phyloP scores from a whole-genome alignment of 2,797 vertebrate genomes.

The Trachurus trachurus region DNA sequence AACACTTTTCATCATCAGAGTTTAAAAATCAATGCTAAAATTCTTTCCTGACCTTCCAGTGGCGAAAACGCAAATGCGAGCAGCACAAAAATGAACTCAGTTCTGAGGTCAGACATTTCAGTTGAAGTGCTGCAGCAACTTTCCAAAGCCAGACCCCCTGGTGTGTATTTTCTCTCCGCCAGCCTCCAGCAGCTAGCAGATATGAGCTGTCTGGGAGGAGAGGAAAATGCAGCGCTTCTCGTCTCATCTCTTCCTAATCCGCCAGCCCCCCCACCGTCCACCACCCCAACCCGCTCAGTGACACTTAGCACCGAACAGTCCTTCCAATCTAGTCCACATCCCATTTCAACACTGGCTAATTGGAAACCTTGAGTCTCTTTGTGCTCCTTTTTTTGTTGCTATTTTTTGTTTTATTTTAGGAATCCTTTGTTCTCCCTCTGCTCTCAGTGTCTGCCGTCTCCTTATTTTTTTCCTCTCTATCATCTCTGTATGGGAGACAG shows the following conservation, averaged over 20 bases:
- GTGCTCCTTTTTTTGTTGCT: slow-evolving; percentile 31
- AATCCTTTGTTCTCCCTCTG: slow-evolving; percentile 38
- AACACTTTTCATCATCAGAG: neutral
- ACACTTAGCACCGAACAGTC: slow-evolving; percentile 62
- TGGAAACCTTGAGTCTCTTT: slow-evolving; percentile 61
- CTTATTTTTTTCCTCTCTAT: slow-evolving; percentile 3
- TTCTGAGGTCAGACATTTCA: slow-evolving; percentile 66
- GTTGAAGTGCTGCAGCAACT: slow-evolving; percentile 59
- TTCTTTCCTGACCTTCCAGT: slow-evolving; percentile 6
- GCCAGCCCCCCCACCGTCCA: slow-evolving; percentile 9
- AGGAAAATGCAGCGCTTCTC: slow-evolving; percentile 51
- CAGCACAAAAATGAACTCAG: slow-evolving; percentile 29
- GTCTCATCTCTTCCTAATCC: slow-evolving; percentile 75
- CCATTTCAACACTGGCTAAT: slow-evolving; percentile 72
- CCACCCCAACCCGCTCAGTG: slow-evolving; percentile 40
- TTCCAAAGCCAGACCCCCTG: slow-evolving; percentile 68
- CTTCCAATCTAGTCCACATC: slow-evolving; percentile 60
- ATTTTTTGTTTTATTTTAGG: slow-evolving; percentile 25
- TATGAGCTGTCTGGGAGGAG: slow-evolving; percentile 67
- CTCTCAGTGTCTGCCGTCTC: slow-evolving; percentile 6
- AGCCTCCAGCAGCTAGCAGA: slow-evolving; percentile 72
- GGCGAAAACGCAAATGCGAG: slow-evolving; percentile 13
- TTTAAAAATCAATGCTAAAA: slow-evolving; percentile 15
- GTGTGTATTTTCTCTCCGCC: slow-evolving; percentile 64
- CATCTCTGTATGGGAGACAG: slow-evolving; percentile 37